Base-by-base conservation (phyloP, 1,140 invertebrate genomes). In the Vanessa atalanta region DNA sequence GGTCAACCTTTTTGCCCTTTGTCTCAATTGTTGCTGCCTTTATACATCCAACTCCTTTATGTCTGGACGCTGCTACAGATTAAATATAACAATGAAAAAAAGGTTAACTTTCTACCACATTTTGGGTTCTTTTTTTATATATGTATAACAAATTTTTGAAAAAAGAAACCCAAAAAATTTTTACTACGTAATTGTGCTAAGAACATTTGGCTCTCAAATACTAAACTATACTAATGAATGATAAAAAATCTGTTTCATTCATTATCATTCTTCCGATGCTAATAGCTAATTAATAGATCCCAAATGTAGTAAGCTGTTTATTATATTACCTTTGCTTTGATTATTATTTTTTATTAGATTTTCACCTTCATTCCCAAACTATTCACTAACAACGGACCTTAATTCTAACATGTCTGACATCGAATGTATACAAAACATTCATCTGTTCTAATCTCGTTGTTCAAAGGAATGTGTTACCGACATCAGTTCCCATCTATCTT, bases 1-100 rank as follows among this genome's bases (percentile, higher is more conserved):
- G 86, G 88, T 88, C 85, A 86, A 88, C 85, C 85, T 84, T 73
- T 81, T 74, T 85, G 87, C 86, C 89, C 86, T 91, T 89, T 87
- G 88, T 89, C 88, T 90, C 87, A 89, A 89, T 87, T 86, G 87
- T 83, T 88, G 80, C 80, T 84, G 76, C 77, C 66, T 81, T 75
- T 75, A 79, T 75, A 78, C 78, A 74, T 76, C 76, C 72, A 63
- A 79, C 76, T 84, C 76, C 77, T 85, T 85, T 80, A 79, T 81
- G 77, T 72, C 76, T 67, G 72, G 57, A 61, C 57, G 50, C 60
- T 47, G 72, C 72, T 73, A 57, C 63, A 65, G 60, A 75, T 75
- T 70, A 75, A 63, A 68, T 68, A 63, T 72, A 65, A 66, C 64
- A 67, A 73, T 67, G 55, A 65, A 31, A 16, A 31, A 60, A 48